Evolutionary conservation across 2,888 invertebrate species (phyloP).

Genomic region (Leptogaster cylindrica): DNA sequence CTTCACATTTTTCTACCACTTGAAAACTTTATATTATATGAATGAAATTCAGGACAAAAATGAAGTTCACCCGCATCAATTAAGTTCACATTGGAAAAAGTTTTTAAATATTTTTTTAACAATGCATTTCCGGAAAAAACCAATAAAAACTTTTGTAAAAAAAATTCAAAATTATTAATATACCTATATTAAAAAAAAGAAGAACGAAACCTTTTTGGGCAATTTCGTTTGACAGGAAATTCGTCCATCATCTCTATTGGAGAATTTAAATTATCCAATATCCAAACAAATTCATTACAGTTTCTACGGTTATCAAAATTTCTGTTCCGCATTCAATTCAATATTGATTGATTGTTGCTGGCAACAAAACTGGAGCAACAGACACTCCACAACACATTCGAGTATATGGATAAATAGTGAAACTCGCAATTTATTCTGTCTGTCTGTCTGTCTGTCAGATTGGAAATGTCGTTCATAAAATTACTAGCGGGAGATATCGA

Average conservation of each 20-base stretch:
- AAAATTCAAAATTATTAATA: no score
- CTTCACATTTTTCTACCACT: no score
- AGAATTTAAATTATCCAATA: no score
- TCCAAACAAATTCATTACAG: constrained; percentile 12
- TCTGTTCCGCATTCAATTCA: constrained; percentile 22
- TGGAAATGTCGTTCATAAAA: constrained; percentile 32
- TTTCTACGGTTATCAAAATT: constrained; percentile 15
- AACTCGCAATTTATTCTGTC: constrained; percentile 32
- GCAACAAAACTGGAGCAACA: constrained; percentile 22
- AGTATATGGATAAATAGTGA: constrained; percentile 28
- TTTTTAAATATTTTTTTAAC: constrained; percentile 13
- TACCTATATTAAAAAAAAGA: neutral
- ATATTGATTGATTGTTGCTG: constrained; percentile 20
- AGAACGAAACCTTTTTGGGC: neutral
- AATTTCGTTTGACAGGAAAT: neutral
- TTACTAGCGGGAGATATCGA: constrained; percentile 21
- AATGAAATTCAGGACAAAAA: no score
- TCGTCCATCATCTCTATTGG: neutral
- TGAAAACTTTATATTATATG: no score
- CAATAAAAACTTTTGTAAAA: no score
- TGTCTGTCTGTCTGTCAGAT: constrained; percentile 24
- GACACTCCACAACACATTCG: neutral
- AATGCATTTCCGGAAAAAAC: no score
- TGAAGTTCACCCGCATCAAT: neutral
- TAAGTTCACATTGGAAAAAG: neutral